Percentiles rank a stretch among this genome's conserved stretches.
Evolutionary conservation across 2,888 invertebrate genomes (phyloP).

Genomic region (Exephanes ischioxanthus): DNA sequence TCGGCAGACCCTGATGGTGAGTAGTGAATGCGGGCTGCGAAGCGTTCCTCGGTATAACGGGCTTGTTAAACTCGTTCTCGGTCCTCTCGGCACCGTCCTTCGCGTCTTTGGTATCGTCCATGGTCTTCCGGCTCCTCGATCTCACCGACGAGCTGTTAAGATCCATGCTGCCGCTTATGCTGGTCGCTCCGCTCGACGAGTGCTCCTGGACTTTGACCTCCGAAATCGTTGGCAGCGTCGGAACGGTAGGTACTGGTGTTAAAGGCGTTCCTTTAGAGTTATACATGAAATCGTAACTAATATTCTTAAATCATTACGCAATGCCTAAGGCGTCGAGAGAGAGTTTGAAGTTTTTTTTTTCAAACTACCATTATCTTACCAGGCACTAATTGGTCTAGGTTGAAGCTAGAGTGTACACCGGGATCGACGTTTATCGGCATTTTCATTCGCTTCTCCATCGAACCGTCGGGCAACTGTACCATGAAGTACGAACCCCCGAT

Average conservation of each 20-base stretch:
- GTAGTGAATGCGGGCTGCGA: slow-evolving; percentile 95
- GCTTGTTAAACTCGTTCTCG: slow-evolving; percentile 83
- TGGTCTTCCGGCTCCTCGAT: slow-evolving; percentile 78
- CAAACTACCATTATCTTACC: slow-evolving; percentile 80
- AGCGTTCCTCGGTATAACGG: slow-evolving; percentile 92
- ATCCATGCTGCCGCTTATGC: slow-evolving; percentile 85
- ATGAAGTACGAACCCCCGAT: slow-evolving; percentile 94
- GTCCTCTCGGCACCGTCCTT: slow-evolving; percentile 76
- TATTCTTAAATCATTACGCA: slow-evolving; percentile 10
- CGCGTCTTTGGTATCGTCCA: slow-evolving; percentile 84
- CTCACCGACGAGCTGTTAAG: slow-evolving; percentile 79
- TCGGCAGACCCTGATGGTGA: slow-evolving; percentile 90
- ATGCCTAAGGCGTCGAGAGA: slow-evolving; percentile 27
- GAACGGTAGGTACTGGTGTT: slow-evolving; percentile 93
- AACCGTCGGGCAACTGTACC: slow-evolving; percentile 95
- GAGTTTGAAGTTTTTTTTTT: background rate
- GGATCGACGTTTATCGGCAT: slow-evolving; percentile 97
- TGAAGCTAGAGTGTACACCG: slow-evolving; percentile 96
- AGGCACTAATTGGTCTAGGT: slow-evolving; percentile 92
- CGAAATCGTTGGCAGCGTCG: slow-evolving; percentile 95
- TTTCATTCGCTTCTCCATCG: slow-evolving; percentile 95
- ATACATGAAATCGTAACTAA: slow-evolving; percentile 70
- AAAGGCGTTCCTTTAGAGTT: slow-evolving; percentile 88
- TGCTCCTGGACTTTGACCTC: slow-evolving; percentile 91
- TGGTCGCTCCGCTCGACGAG: slow-evolving; percentile 87